Evolutionary conservation across 1,140 invertebrate species (phyloP).

Genomic region (Eciton burchellii): DNA sequence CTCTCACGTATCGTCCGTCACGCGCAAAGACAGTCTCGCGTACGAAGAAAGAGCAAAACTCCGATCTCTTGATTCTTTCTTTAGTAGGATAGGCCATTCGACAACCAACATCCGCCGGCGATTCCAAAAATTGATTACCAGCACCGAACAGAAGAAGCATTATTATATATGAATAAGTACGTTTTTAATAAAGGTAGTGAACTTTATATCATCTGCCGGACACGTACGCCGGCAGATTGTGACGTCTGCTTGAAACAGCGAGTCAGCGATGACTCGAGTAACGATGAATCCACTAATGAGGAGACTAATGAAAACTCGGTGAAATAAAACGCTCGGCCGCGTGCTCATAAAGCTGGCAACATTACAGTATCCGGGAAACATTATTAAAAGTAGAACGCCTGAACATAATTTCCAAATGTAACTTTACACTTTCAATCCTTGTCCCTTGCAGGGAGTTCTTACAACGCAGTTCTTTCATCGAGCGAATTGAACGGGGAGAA

Average conservation of each 20-base stretch:
- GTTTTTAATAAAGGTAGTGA: too few relatives aligned
- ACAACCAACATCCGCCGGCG: constrained; percentile 9
- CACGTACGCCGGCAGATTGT: background rate
- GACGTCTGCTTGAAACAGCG: background rate
- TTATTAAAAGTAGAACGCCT: constrained; percentile 9
- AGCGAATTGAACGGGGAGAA: constrained; percentile 11
- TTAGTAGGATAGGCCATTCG: constrained; percentile 66
- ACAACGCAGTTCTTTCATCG: constrained; percentile 20
- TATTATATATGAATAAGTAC: too few relatives aligned
- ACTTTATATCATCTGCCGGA: background rate
- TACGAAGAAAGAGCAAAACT: constrained; percentile 45
- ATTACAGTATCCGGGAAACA: background rate
- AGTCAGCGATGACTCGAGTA: background rate
- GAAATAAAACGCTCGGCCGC: constrained; percentile 14
- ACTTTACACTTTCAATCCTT: background rate
- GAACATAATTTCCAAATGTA: constrained; percentile 1
- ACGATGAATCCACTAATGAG: background rate
- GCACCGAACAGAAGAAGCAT: background rate
- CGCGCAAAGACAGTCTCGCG: background rate
- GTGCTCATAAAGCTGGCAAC: background rate
- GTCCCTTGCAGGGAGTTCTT: background rate
- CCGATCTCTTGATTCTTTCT: background rate
- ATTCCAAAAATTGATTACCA: background rate
- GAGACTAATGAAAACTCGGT: background rate
- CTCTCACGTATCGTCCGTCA: background rate